Conservation (phyloP, 2,888 invertebrate genomes). For the Tachina fera region DNA sequence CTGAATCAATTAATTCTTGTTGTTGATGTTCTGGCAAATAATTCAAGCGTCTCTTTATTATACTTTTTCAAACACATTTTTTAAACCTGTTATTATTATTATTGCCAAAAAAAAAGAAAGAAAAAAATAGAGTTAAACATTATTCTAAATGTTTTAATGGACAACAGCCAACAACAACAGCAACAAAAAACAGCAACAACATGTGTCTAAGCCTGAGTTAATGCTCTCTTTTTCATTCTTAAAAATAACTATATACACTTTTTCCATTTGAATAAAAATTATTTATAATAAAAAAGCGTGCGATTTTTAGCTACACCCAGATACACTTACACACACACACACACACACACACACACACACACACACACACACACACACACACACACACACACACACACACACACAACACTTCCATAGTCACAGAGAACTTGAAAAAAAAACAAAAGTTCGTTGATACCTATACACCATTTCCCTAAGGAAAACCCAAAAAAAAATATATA, state of each 20-base stretch:
- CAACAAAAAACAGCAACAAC: not conserved
- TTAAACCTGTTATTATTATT: constrained; percentile 49
- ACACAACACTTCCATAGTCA: too few relatives aligned
- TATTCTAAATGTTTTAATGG: constrained; percentile 1
- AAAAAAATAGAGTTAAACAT: not conserved
- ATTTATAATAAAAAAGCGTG: constrained; percentile 51
- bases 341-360: too few relatives aligned
- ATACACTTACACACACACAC: constrained; percentile 48
- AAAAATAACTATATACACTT: constrained; percentile 1
- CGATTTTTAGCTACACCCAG: constrained; percentile 61
- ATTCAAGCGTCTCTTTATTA: constrained; percentile 8
- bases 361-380: too few relatives aligned
- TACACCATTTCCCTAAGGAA: constrained; percentile 47
- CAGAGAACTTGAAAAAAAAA: constrained; percentile 60
- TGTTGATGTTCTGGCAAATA: constrained; percentile 3
- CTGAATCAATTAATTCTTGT: constrained; percentile 33
- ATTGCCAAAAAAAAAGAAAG: constrained; percentile 14
- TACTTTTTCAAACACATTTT: constrained; percentile 2
- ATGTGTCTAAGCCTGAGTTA: constrained; percentile 38
- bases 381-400: too few relatives aligned
- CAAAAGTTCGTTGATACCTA: constrained; percentile 76
- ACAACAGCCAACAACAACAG: not conserved
- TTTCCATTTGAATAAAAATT: constrained; percentile 16
- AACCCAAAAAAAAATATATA: not conserved
- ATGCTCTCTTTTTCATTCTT: constrained; percentile 54